Percentiles rank a stretch among this genome's conserved stretches.
phyloP scores from a whole-genome alignment of 2,797 vertebrate genomes.

The Halcyon smyrnensis region DNA sequence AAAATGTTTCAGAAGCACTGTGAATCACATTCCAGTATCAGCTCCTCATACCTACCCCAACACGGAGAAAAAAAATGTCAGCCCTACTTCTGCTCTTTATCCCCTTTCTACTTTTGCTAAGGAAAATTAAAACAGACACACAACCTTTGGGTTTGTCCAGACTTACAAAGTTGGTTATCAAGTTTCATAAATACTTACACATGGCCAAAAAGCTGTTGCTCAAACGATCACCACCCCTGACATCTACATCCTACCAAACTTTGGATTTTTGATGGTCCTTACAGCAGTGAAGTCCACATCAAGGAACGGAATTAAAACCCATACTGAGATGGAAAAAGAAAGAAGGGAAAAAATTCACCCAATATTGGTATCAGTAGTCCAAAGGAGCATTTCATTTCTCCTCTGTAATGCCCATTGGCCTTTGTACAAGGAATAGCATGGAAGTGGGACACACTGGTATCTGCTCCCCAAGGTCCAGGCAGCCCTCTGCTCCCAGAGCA shows the following conservation, averaged over 20 bases:
- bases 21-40: not conserved
- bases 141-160: not conserved
- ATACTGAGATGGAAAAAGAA: not conserved
- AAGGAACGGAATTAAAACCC: constrained; percentile 23
- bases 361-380: not conserved
- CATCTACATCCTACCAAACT: not conserved
- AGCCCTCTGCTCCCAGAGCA: not conserved
- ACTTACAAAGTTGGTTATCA: not conserved
- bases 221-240: not conserved
- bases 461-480: not conserved
- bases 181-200: not conserved
- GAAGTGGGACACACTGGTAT: not conserved
- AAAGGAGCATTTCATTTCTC: not conserved
- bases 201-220: not conserved
- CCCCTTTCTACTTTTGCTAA: constrained; percentile 8
- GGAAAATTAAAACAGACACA: constrained; percentile 5
- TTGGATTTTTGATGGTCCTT: constrained; percentile 39
- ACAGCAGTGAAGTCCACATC: not conserved
- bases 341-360: not conserved
- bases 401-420: not conserved
- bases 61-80: not conserved
- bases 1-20: not conserved
- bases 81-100: not conserved
- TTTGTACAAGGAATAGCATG: not conserved
- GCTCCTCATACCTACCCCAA: not conserved